A percentile compares a stretch with the other conserved stretches of the same genome.
Conservation (phyloP, 2,113 vertebrate genomes). For the Uropsilus gracilis region DNA sequence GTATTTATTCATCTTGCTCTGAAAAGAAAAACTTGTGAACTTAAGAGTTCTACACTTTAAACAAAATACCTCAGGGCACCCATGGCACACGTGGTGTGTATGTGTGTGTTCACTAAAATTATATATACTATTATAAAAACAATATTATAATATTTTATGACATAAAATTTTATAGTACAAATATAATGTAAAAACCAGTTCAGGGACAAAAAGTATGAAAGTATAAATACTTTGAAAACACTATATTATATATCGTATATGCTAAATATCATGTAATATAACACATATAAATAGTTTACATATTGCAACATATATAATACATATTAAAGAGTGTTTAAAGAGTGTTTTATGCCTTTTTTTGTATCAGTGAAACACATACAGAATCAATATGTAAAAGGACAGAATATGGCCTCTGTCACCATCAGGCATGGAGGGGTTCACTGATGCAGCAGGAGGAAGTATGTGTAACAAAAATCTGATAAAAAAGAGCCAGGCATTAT, state of each 20-base stretch:
- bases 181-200: not conserved
- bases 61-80: not conserved
- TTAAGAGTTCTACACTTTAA: not conserved
- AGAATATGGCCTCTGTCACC: not conserved
- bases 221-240: not conserved
- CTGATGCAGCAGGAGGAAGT: not conserved
- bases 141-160: not conserved
- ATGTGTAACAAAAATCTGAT: not conserved
- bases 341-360: not conserved
- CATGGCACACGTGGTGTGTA: not conserved
- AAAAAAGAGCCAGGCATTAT: not conserved
- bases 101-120: not conserved
- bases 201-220: not conserved
- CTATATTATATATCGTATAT: not conserved
- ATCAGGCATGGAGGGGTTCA: not conserved
- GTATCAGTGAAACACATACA: not conserved
- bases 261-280: not conserved
- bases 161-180: not conserved
- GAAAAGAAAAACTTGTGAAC: not conserved
- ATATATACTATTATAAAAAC: not conserved
- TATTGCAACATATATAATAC: not conserved
- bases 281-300: not conserved
- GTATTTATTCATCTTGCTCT: not conserved
- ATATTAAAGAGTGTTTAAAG: not conserved
- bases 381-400: not conserved